phyloP scores from a whole-genome alignment of 1,140 invertebrate species.

The Cydia fagiglandana region DNA sequence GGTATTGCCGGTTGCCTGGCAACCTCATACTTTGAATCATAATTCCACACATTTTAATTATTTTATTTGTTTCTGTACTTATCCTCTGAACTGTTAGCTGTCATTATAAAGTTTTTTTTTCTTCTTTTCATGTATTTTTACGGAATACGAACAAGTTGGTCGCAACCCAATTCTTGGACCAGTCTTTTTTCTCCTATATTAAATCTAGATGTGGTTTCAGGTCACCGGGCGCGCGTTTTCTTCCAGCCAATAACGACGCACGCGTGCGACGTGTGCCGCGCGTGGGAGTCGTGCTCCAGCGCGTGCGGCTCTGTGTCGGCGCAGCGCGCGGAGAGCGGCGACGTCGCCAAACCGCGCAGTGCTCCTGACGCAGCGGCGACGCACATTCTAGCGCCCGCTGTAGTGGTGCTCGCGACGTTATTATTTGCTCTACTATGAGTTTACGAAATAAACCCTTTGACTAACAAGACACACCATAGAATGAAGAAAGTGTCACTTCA shows the following conservation, averaged over 20 bases:
- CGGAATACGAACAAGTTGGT: too few relatives aligned
- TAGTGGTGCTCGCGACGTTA: slow-evolving; percentile 38
- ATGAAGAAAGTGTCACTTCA: slow-evolving; percentile 61
- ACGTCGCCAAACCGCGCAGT: slow-evolving; percentile 6
- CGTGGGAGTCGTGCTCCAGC: slow-evolving; percentile 61
- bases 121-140: too few relatives aligned
- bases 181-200: slow-evolving; percentile 12
- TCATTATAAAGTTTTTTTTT: too few relatives aligned
- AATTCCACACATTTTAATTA: too few relatives aligned
- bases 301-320: slow-evolving; percentile 59
- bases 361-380: slow-evolving; percentile 5
- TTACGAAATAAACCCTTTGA: background rate
- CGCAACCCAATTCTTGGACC: background rate
- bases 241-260: slow-evolving; percentile 55
- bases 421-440: slow-evolving; percentile 9
- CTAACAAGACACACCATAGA: slow-evolving; percentile 38
- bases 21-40: too few relatives aligned
- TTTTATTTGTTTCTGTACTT: too few relatives aligned
- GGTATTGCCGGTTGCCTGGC: too few relatives aligned
- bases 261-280: slow-evolving; percentile 70
- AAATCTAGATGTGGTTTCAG: slow-evolving; percentile 42
- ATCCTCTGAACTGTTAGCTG: too few relatives aligned
- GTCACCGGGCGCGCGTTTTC: slow-evolving; percentile 73
- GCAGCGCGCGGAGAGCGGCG: slow-evolving; percentile 46
- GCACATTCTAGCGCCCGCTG: slow-evolving; percentile 31